phyloP scores from a whole-genome alignment of 2,888 invertebrate genomes.

The Eucera pruinosa region DNA sequence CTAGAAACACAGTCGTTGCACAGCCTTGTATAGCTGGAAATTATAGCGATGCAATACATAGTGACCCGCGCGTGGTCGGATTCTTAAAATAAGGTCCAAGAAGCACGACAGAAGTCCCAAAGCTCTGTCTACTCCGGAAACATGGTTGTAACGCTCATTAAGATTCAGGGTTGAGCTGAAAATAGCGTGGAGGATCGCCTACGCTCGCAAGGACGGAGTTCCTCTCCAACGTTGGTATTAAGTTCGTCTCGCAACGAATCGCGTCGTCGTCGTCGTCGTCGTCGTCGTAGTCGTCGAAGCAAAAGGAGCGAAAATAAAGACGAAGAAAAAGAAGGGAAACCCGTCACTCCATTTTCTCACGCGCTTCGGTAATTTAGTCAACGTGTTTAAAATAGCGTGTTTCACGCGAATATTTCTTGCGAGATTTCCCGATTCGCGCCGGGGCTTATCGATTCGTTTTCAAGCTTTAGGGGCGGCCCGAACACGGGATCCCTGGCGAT shows the following conservation, averaged over 20 bases:
- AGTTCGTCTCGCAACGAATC: constrained; percentile 10
- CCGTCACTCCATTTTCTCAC: constrained; percentile 1
- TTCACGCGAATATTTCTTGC: constrained; percentile 22
- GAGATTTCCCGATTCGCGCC: background rate
- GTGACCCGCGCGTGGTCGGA: constrained; percentile 15
- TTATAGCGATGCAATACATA: background rate
- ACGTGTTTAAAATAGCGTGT: constrained; percentile 17
- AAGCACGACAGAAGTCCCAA: background rate
- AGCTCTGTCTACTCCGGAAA: background rate
- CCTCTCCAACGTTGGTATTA: constrained; percentile 13
- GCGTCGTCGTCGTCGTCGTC: too few relatives aligned
- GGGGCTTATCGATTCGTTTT: constrained; percentile 32
- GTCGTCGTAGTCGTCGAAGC: too few relatives aligned
- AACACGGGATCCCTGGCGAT: constrained; percentile 4
- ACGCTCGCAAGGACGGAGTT: constrained; percentile 6
- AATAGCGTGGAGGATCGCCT: constrained; percentile 35
- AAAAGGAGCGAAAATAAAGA: background rate
- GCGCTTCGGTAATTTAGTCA: constrained; percentile 23
- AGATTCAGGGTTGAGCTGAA: constrained; percentile 51
- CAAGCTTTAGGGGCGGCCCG: constrained; percentile 5
- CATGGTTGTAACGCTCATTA: constrained; percentile 47
- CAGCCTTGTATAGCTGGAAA: too few relatives aligned
- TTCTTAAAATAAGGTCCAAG: constrained; percentile 31
- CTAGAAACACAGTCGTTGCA: too few relatives aligned
- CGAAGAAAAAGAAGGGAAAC: background rate